Base-by-base conservation (phyloP, 2,888 invertebrate species). In the Agrotis clavis region DNA sequence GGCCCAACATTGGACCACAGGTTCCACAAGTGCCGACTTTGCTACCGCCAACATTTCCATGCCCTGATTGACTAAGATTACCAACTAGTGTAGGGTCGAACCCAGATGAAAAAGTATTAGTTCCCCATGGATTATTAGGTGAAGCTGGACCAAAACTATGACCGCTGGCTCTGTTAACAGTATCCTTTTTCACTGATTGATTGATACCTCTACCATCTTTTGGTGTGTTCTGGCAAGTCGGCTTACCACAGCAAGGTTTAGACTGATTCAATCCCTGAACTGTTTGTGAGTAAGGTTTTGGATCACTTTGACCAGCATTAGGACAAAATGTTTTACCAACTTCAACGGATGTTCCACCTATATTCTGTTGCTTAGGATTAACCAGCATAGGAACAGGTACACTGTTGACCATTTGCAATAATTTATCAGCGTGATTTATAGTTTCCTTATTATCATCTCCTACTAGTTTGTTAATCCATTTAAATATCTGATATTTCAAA, bases 401-500 rank as follows among this genome's bases (percentile, higher is more conserved):
- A 64, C 69, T 90, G 54, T 78, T 85, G n/a, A 95, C 92, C 74
- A 86, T 88, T 53, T 84, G 71, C 90, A 94, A 89, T 19, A 95
- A 81, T 3, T 90, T 89, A 1, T 87, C 76, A 6, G 93, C 94
- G 57, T 89, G 81, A 21, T 87, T 77, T 60, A 93, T 80, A 2
- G 89, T 88, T 65, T 89, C 85, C 30, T 83, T 85, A 67, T 91
- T 89, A 30, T 91, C 81, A 67, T 90, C 90, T 1, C 89, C 90
- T 2, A 88, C 86, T n/a, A 93, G 79, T 77, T 92, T 94, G 69
- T 91, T 91, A 3, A 93, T 87, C 92, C 92, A 94, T 90, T 94
- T 95, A 75, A 92, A 94, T 80, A 95, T 93, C 51, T 92, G 93
- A 87, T 92, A 94, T 71, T 92, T 94, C 19, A 95, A 87, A 84